Base-by-base conservation (phyloP, 2,113 vertebrate species). In the Channa argus region DNA sequence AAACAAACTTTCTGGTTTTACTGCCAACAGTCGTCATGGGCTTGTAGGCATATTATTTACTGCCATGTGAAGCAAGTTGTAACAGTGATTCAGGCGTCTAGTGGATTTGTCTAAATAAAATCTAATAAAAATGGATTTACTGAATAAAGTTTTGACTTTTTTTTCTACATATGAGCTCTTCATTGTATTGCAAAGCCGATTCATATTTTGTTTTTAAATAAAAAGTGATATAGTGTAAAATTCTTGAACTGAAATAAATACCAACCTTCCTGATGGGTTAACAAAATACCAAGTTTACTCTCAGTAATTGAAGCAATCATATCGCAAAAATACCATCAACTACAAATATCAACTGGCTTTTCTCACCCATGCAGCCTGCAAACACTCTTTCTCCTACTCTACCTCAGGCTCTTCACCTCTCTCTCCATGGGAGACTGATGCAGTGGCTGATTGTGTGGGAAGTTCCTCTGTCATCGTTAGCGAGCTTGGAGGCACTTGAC, bases 391-490 rank as follows among this genome's bases (percentile, higher is more conserved):
- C 63, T 53, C 70, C 59, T 12, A 44, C 51, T 60, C 50, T 13
- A 33, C 46, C 51, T 56, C 55, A 2, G 10, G 71, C 50, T 34
- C 61, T 39, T 47, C 58, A 43, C 52, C 56, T 49, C 52, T 46
- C 71, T 52, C 71, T 63, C 58, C 58, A 67, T 37, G 52, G 69
- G 71, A 94, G 91, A 93, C 87, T 86, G 91, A 93, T 91, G 92
- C 77, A 89, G 79, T 82, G 74, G 79, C 87, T 94, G 86, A 90
- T 92, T 92, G 90, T 84, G 86, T 77, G 76, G 85, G 92, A 92
- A 90, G 89, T 91, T 90, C 87, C 85, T 93, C 91, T 92, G 89
- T 93, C 91, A 93, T 93, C 84, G 84, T 94, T 91, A 94, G 83
- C 65, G 2, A 77, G 84, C 86, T 83, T 80, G 81, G 82, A 89